phyloP scores from a whole-genome alignment of 2,888 invertebrate genomes.

The Cynaeus angustus region DNA sequence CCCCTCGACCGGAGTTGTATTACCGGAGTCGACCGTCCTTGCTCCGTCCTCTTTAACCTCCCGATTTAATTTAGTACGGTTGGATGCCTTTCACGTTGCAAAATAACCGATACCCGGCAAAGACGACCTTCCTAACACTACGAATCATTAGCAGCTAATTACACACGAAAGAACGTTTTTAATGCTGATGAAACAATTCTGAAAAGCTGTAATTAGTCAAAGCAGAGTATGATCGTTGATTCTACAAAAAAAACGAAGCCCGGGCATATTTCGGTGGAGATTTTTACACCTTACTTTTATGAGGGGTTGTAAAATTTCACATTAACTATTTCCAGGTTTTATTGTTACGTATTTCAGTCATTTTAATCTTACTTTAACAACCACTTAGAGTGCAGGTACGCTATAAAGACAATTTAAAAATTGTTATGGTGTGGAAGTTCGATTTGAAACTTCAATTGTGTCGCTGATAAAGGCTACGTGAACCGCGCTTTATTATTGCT shows the following conservation, averaged over 20 bases:
- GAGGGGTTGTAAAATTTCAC: slow-evolving; percentile 30
- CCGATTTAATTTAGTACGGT: slow-evolving; percentile 46
- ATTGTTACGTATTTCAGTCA: slow-evolving; percentile 38
- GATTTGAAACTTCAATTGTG: slow-evolving; percentile 28
- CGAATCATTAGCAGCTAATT: slow-evolving; percentile 44
- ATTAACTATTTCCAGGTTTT: slow-evolving; percentile 43
- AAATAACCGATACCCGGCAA: slow-evolving; percentile 43
- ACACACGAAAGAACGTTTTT: slow-evolving; percentile 16
- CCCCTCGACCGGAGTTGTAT: slow-evolving; percentile 32
- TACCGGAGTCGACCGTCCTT: slow-evolving; percentile 42
- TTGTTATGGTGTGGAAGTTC: slow-evolving; percentile 31
- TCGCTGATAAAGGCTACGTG: slow-evolving; percentile 20
- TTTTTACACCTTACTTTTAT: slow-evolving; percentile 37
- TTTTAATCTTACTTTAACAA: slow-evolving; percentile 43
- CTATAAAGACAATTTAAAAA: slow-evolving; percentile 40
- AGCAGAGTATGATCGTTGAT: slow-evolving; percentile 3
- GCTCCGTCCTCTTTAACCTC: slow-evolving; percentile 48
- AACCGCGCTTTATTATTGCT: slow-evolving; percentile 8
- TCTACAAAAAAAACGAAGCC: slow-evolving; percentile 7
- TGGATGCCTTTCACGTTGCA: slow-evolving; percentile 41
- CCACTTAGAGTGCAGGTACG: slow-evolving; percentile 42
- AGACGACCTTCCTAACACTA: slow-evolving; percentile 23
- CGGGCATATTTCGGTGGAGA: slow-evolving; percentile 34
- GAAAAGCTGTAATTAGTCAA: slow-evolving; percentile 27
- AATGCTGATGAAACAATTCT: slow-evolving; percentile 13